Evolutionary conservation across 2,888 invertebrate genomes (phyloP), one percentile per base, ranked within the genome.

Genomic region (Thymelicus acteon): DNA sequence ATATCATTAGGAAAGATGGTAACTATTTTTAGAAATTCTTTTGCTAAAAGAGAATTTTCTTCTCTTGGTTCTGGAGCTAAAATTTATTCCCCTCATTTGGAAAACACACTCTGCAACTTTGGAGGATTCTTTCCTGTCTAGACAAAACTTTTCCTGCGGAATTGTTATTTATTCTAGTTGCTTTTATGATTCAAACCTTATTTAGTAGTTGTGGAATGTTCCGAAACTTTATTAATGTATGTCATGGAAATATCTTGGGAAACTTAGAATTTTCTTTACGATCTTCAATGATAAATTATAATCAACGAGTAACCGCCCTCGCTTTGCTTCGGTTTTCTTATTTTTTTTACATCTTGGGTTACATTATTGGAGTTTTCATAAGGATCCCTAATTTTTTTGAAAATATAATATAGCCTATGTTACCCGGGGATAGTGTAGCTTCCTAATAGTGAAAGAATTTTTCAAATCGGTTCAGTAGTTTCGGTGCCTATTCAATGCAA

Each of bases 41-140:
- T 39, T 52, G 60, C 60, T 70, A 60, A 65, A 60, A 60, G 52
- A 52, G 52, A 70, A 63, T 64, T 68, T 68, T 12, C 64, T 65
- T 8, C 44, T 48, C 24, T 44, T 61, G 61, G 60, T 64, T 24
- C 31, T 44, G 31, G 52, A 52, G 70, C 60, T 57, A 49, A 70
- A 70, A 70, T 70, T 70, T 70, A 70, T 70, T 70, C 64, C 24
- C 64, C 70, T 70, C 70, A 70, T 70, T 70, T 70, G 49, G 70
- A 64, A 70, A 70, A 70, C 70, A 64, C 70, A 70, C 70, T 60
- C 64, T 63, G 69, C 70, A 70, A 70, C 70, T 70, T 64, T 64
- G 58, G 63, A 64, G 69, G 58, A 70, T 70, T 64, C 69, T 70
- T 70, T 70, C 69, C 69, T 64, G 63, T 70, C 69, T 64, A 70